A percentile compares a stretch with the other conserved stretches of the same genome.
Evolutionary conservation across 2,797 vertebrate genomes (phyloP).

Genomic region (Morus bassanus): DNA sequence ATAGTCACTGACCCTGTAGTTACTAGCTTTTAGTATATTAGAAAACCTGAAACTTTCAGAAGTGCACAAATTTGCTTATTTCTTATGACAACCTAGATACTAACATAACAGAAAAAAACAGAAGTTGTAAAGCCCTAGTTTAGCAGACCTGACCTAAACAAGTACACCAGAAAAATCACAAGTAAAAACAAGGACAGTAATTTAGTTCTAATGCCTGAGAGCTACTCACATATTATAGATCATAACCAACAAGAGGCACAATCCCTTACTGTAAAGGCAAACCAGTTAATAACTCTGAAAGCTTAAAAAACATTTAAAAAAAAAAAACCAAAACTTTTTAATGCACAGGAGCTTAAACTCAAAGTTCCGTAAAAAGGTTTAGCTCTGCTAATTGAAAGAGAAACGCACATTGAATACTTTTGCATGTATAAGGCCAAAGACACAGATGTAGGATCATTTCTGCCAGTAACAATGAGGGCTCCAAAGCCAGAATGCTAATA

Average conservation of each 20-base stretch:
- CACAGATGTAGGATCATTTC: not conserved
- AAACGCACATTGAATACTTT: not conserved
- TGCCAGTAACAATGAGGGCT: not conserved
- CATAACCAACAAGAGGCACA: not conserved
- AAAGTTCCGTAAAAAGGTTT: not conserved
- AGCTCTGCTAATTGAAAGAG: not conserved
- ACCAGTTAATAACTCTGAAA: not conserved
- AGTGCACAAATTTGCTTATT: not conserved
- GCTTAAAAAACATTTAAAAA: not conserved
- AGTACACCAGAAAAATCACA: not conserved
- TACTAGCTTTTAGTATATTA: not conserved
- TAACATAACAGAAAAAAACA: not conserved
- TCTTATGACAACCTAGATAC: not conserved
- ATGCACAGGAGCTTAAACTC: not conserved
- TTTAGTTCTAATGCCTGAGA: not conserved
- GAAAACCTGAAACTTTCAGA: not conserved
- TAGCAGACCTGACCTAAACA: not conserved
- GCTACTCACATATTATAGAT: not conserved
- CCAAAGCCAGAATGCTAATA: not conserved
- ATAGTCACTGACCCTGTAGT: not conserved
- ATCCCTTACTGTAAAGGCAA: not conserved
- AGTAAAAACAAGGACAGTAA: not conserved
- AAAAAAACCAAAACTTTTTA: not conserved
- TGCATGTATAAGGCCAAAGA: not conserved
- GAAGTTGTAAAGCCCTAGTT: not conserved